A percentile compares a stretch with the other conserved stretches of the same genome.
Evolutionary conservation across 2,113 vertebrate genomes (phyloP).

Genomic region (Ailuropoda melanoleuca): DNA sequence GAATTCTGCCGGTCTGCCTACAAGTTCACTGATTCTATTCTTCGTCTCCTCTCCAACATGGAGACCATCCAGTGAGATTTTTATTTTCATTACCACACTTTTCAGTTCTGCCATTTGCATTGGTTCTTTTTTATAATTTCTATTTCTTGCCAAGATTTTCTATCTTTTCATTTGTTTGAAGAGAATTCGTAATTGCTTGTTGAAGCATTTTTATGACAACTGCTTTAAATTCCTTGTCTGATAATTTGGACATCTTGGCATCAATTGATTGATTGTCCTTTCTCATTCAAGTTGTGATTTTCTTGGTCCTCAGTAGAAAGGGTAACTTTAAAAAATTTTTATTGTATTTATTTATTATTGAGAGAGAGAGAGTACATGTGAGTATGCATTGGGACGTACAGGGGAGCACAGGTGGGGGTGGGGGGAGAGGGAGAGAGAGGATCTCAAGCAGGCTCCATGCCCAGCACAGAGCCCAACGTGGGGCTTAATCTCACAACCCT

Average conservation of each 20-base stretch:
- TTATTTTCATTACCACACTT: not conserved
- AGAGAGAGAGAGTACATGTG: not conserved
- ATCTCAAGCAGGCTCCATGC: not conserved
- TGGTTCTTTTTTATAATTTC: not conserved
- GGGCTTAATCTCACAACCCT: not conserved
- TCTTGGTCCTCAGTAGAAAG: not conserved
- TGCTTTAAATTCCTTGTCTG: not conserved
- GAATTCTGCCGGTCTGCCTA: not conserved
- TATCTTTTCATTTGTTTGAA: not conserved
- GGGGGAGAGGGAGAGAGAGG: not conserved
- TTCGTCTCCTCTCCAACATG: not conserved
- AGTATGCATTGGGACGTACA: not conserved
- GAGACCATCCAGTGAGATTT: not conserved
- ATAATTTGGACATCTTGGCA: not conserved
- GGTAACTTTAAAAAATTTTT: not conserved
- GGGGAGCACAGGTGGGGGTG: not conserved
- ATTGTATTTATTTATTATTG: not conserved
- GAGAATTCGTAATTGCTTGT: not conserved
- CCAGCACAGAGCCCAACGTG: not conserved
- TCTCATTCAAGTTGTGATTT: not conserved
- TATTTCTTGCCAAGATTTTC: not conserved
- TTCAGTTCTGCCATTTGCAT: constrained; percentile 21
- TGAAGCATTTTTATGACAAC: not conserved
- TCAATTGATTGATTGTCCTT: not conserved
- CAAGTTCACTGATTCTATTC: not conserved